Conservation (phyloP, 2,113 vertebrate species). For the Chaetodon auriga region DNA sequence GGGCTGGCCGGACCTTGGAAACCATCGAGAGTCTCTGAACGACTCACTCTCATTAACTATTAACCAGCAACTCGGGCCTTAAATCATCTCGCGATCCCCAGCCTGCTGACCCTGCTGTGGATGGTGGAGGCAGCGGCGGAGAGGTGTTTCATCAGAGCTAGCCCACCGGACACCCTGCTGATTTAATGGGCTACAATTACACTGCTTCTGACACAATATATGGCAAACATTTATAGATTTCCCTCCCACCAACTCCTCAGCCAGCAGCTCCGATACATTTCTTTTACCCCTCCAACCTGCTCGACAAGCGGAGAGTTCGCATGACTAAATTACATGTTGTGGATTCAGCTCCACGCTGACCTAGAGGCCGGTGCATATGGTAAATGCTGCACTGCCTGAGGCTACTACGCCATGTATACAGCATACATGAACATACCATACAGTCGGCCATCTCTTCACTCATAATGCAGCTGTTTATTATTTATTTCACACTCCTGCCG, state of each 20-base stretch:
- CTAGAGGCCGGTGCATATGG: conserved; percentile 38
- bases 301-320: conserved; percentile 10
- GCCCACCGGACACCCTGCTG: conserved; percentile 67
- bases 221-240: conserved; percentile 76
- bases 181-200: conserved; percentile 79
- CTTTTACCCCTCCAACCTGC: conserved; percentile 9
- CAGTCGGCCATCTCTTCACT: not conserved
- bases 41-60: conserved; percentile 75
- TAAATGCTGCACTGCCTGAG: conserved; percentile 19
- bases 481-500: conserved; percentile 21
- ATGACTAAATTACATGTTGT: conserved; percentile 60
- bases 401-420: not conserved
- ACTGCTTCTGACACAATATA: conserved; percentile 75
- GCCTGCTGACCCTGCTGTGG: conserved; percentile 73
- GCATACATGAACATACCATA: not conserved
- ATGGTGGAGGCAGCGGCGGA: conserved; percentile 56
- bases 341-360: conserved; percentile 16
- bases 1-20: conserved; percentile 56
- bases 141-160: conserved; percentile 66
- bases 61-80: conserved; percentile 70
- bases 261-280: conserved; percentile 32
- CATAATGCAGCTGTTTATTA: conserved; percentile 26
- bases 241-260: conserved; percentile 56
- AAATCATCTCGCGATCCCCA: conserved; percentile 72
- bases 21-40: conserved; percentile 52